Evolutionary conservation across 2,888 invertebrate genomes (phyloP), one percentile per base, ranked within the genome.

Genomic region (Dioctria linearis): DNA sequence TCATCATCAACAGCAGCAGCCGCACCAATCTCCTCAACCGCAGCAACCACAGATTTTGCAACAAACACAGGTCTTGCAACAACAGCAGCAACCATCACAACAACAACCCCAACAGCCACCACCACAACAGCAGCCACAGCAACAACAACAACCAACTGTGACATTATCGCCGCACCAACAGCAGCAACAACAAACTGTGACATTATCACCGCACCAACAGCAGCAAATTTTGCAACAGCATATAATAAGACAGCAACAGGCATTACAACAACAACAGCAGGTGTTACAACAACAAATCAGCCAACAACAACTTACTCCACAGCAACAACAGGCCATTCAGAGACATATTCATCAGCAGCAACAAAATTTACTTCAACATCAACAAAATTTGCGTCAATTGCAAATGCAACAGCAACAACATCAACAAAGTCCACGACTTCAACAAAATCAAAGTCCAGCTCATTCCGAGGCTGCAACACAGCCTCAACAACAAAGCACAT

Each of bases 291-390:
- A 73, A 25, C 73, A 80, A 67, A 81, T 86, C 49, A 80, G 85
- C 80, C 86, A 87, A 0, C 88, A 88, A 79, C 86, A 86, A 43
- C 82, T 87, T 59, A 86, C 87, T 4, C 86, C 86, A 2, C 86
- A 87, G 37, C 87, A 87, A 76, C 88, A 87, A 78, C 88, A 87
- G 82, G 85, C 84, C 4, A 78, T 91, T 83, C 92, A 92, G 83
- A 91, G 91, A 73, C 87, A 91, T 84, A 87, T 91, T 75, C 92
- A 92, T 85, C 91, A 91, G 85, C 92, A 91, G 81, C 91, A 91
- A 82, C 87, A 91, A 57, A 86, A 86, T 75, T 80, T 87, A 40
- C 81, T 84, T 61, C 86, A 86, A 46, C 86, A 86, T 5, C 90
- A 91, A 84, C 91, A 91, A 89, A 90, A 90, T 85, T 90, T 90